phyloP scores from a whole-genome alignment of 2,113 vertebrate genomes.

The Lasiurus cinereus region DNA sequence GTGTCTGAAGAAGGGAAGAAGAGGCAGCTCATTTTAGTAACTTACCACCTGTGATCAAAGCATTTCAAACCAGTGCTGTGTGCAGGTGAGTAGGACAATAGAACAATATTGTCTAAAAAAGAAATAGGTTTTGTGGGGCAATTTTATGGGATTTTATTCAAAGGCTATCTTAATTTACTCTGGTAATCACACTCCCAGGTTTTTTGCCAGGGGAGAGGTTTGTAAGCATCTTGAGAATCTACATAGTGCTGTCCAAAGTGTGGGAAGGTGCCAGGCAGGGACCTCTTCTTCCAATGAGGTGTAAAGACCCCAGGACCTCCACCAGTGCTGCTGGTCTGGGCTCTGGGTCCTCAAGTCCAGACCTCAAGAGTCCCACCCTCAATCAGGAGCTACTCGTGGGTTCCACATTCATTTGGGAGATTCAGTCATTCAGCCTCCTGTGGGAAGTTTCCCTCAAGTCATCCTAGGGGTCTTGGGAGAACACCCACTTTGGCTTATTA shows the following conservation, averaged over 20 bases:
- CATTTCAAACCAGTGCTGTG: conserved; percentile 24
- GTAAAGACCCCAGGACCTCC: not conserved
- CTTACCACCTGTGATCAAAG: not conserved
- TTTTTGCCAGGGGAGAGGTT: not conserved
- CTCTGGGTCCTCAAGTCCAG: not conserved
- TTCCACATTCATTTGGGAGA: not conserved
- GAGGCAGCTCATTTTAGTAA: conserved; percentile 50
- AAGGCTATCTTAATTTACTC: conserved; percentile 40
- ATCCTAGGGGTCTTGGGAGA: not conserved
- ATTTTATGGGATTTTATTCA: conserved; percentile 28
- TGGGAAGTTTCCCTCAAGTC: not conserved
- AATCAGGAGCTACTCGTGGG: not conserved
- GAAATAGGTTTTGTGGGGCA: conserved; percentile 16
- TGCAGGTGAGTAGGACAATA: not conserved
- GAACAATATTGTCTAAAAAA: not conserved
- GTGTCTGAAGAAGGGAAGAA: not conserved
- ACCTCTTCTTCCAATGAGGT: not conserved
- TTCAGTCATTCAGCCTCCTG: not conserved
- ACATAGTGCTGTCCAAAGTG: not conserved
- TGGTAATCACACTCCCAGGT: not conserved
- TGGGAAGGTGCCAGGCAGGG: not conserved
- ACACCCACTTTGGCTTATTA: not conserved
- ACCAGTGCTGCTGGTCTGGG: not conserved
- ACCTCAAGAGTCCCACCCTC: not conserved
- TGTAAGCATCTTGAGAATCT: not conserved